A percentile compares a stretch with the other conserved stretches of the same genome.
Evolutionary conservation across 1,140 invertebrate genomes (phyloP).

Genomic region (Drosophila varians): DNA sequence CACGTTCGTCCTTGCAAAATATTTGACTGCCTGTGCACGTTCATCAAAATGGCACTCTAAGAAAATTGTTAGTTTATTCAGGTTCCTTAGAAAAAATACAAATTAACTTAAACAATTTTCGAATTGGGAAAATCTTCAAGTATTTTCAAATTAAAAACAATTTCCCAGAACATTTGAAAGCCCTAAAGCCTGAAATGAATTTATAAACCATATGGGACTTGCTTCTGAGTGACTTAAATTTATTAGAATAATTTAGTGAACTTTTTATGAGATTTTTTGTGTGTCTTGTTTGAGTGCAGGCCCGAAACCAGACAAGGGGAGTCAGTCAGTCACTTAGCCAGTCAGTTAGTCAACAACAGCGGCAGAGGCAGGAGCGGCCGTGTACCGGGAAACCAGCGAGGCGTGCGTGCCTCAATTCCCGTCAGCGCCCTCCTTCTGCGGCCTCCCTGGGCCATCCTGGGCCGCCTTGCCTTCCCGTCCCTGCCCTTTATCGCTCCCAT

Average conservation of each 20-base stretch:
- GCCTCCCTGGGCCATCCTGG: too few species aligned
- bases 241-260: not conserved
- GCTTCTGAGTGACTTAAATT: not conserved
- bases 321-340: conserved; percentile 50
- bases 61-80: not conserved
- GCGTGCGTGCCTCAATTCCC: conserved; percentile 50
- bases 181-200: not conserved
- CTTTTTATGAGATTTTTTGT: not conserved
- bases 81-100: not conserved
- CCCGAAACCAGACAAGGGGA: conserved; percentile 17
- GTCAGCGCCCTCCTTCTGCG: not conserved
- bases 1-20: conserved; percentile 68
- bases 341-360: conserved; percentile 56
- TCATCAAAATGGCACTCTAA: conserved; percentile 33
- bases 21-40: conserved; percentile 74
- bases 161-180: not conserved
- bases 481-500: conserved; percentile 5
- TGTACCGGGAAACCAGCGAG: conserved; percentile 46
- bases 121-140: not conserved
- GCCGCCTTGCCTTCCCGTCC: too few species aligned
- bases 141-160: not conserved
- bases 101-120: not conserved
- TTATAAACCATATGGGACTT: not conserved
- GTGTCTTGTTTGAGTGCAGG: conserved; percentile 15
- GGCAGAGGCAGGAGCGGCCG: conserved; percentile 10